Conservation (phyloP, 1,140 invertebrate genomes). For the Eciton burchellii region DNA sequence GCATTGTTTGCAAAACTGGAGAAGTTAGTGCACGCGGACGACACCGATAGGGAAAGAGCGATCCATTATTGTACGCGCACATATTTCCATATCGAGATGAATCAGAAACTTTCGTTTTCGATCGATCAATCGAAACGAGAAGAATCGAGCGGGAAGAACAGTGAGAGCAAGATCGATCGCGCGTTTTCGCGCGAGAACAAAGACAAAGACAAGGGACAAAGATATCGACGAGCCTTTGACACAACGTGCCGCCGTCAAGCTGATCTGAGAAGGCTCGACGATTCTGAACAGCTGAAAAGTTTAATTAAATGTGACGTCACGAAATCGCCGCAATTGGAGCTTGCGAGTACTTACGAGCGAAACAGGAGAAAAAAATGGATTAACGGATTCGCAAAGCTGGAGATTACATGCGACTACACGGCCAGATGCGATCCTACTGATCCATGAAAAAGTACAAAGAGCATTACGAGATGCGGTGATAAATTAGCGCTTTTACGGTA, state of each 20-base stretch:
- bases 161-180: background rate
- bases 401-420: background rate
- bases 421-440: slow-evolving; percentile 3
- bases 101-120: slow-evolving; percentile 39
- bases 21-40: slow-evolving; percentile 33
- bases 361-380: slow-evolving; percentile 12
- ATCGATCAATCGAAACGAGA: background rate
- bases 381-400: slow-evolving; percentile 7
- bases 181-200: background rate
- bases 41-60: slow-evolving; percentile 10
- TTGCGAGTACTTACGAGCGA: background rate
- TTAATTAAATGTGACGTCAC: background rate
- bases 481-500: slow-evolving; percentile 15
- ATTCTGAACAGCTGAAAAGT: background rate
- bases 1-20: slow-evolving; percentile 51
- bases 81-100: slow-evolving; percentile 10
- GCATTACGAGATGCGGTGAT: background rate
- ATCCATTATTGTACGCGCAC: slow-evolving; percentile 21
- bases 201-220: background rate
- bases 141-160: background rate
- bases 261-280: too few relatives aligned
- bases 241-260: too few relatives aligned
- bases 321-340: background rate
- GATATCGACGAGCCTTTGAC: background rate
- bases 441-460: background rate